These are phyloP conservation scores for Mylabris phalerata DNA, from an alignment of 1,140 invertebrate species.

Conservation along the genomic window DNA sequence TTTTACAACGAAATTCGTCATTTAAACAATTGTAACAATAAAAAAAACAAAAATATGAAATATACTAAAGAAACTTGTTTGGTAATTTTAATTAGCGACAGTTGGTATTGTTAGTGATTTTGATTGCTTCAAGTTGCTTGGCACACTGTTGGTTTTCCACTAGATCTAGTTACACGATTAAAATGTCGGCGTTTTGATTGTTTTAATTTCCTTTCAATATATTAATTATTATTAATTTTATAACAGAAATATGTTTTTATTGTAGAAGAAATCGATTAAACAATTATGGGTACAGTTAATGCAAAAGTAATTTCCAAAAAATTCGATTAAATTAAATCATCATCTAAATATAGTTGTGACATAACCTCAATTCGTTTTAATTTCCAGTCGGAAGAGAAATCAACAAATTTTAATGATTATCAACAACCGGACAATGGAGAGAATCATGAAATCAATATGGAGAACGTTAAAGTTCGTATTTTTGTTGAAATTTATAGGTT, in stretches of 20 bases:
- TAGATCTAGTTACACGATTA: no score
- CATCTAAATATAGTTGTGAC: slow-evolving; percentile 5
- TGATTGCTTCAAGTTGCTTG: no score
- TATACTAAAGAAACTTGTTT: no score
- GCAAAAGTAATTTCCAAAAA: slow-evolving; percentile 13
- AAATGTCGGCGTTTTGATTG: no score
- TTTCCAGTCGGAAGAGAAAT: slow-evolving; percentile 7
- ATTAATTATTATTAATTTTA: no score
- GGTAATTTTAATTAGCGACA: no score
- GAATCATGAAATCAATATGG: slow-evolving; percentile 2
- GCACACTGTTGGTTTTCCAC: no score
- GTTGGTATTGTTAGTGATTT: no score
- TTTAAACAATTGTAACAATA: slow-evolving; percentile 2
- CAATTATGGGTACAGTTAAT: slow-evolving; percentile 16
- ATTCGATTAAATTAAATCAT: background rate
- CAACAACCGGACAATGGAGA: background rate
- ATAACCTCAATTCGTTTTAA: background rate
- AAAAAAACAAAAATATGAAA: no score
- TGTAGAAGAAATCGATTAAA: no score
- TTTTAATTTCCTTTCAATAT: no score
- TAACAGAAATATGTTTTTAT: no score
- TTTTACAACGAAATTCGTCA: slow-evolving; percentile 27
- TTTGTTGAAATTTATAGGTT: background rate
- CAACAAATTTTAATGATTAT: background rate
- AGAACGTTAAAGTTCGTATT: slow-evolving; percentile 8